phyloP scores from a whole-genome alignment of 2,888 invertebrate species.

The Epiblema foenella region DNA sequence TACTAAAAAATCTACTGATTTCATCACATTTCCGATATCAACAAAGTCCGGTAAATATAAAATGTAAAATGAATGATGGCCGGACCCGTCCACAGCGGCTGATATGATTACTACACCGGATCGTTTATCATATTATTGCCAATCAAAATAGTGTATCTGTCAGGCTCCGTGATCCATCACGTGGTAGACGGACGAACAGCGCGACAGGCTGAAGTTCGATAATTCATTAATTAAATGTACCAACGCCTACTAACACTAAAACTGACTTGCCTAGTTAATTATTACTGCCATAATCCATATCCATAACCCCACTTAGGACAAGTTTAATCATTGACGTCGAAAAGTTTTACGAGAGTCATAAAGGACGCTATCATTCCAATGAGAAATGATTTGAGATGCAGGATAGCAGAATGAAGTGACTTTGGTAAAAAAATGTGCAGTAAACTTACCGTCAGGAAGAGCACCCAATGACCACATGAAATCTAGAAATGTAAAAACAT shows the following conservation, averaged over 20 bases:
- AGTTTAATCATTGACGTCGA: constrained; percentile 48
- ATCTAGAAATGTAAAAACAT: constrained; percentile 92
- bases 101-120: constrained; percentile 78
- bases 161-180: constrained; percentile 80
- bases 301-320: constrained; percentile 62
- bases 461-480: constrained; percentile 99
- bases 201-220: constrained; percentile 54
- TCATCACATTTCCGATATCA: constrained; percentile 56
- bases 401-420: constrained; percentile 66
- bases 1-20: constrained; percentile 48
- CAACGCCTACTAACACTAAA: constrained; percentile 62
- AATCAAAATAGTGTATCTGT: constrained; percentile 85
- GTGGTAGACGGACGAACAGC: constrained; percentile 65
- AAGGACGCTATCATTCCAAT: constrained; percentile 44
- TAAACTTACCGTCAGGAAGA: constrained; percentile 97
- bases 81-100: constrained; percentile 70
- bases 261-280: constrained; percentile 65
- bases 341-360: constrained; percentile 34
- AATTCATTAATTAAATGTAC: constrained; percentile 67
- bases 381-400: constrained; percentile 62
- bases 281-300: constrained; percentile 64
- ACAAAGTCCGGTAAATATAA: constrained; percentile 64
- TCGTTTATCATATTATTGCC: constrained; percentile 83
- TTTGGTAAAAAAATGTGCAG: constrained; percentile 70
- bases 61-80: constrained; percentile 76